Evolutionary conservation across 1,140 invertebrate genomes (phyloP).

Genomic region (Drosophila virilis): DNA sequence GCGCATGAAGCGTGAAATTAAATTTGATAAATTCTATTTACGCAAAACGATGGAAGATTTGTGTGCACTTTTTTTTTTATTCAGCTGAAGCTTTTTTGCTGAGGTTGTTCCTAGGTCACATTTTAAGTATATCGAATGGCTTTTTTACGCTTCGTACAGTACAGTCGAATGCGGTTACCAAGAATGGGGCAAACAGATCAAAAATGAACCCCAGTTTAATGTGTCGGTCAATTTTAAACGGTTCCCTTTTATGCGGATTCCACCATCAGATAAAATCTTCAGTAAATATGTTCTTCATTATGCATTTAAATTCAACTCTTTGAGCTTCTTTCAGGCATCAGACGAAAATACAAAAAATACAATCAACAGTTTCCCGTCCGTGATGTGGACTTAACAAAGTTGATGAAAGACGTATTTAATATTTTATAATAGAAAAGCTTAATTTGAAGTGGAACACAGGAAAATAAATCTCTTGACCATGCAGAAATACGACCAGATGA

Average conservation of each 20-base stretch:
- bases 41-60: constrained; percentile 76
- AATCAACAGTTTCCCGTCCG: no score
- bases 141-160: constrained; percentile 73
- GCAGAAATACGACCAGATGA: no score
- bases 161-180: constrained; percentile 15
- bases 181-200: not conserved
- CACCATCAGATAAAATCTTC: no score
- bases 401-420: no score
- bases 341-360: no score
- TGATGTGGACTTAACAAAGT: no score
- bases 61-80: constrained; percentile 41
- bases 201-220: not conserved
- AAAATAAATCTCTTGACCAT: no score
- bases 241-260: not conserved
- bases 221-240: constrained; percentile 18
- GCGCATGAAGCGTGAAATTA: constrained; percentile 81
- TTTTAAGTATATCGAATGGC: constrained; percentile 76
- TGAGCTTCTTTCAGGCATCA: no score
- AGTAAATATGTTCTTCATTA: no score
- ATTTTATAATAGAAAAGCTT: no score
- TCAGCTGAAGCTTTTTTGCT: constrained; percentile 10
- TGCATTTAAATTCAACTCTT: no score
- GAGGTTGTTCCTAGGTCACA: constrained; percentile 53
- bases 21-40: constrained; percentile 83
- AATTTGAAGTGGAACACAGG: no score